Conservation (phyloP, 2,888 invertebrate species). For the Dasypogon diadema region DNA sequence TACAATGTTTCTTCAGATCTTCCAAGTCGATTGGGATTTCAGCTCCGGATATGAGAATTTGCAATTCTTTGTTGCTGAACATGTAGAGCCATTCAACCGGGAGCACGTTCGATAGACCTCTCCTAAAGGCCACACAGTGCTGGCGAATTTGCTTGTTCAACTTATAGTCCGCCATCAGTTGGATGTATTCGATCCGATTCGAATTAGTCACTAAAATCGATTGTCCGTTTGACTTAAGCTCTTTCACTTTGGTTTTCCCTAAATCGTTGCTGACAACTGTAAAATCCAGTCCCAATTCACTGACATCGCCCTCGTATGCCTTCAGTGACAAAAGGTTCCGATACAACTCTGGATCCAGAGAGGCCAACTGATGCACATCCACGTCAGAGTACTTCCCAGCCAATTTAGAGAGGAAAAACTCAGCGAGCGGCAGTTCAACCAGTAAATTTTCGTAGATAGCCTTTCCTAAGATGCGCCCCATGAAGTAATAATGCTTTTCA, state of each 20-base stretch:
- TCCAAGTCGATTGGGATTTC: slow-evolving; percentile 93
- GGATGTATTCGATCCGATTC: slow-evolving; percentile 97
- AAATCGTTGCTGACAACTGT: slow-evolving; percentile 90
- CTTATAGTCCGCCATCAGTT: slow-evolving; percentile 95
- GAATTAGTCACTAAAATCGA: slow-evolving; percentile 91
- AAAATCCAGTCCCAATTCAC: slow-evolving; percentile 92
- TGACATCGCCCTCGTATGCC: slow-evolving; percentile 86
- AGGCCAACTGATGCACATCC: slow-evolving; percentile 92
- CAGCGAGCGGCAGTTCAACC: slow-evolving; percentile 94
- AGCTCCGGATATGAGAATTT: slow-evolving; percentile 96
- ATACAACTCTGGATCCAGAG: slow-evolving; percentile 88
- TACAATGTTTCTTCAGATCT: slow-evolving; percentile 88
- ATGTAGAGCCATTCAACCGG: slow-evolving; percentile 93
- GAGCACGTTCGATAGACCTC: slow-evolving; percentile 91
- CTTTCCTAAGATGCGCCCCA: slow-evolving; percentile 94
- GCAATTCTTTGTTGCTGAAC: slow-evolving; percentile 94
- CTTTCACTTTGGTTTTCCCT: slow-evolving; percentile 89
- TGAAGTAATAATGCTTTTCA: slow-evolving; percentile 91
- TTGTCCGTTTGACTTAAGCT: slow-evolving; percentile 90
- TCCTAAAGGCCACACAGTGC: slow-evolving; percentile 89
- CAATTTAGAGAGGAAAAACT: slow-evolving; percentile 92
- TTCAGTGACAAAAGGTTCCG: slow-evolving; percentile 90
- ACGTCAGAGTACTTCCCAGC: slow-evolving; percentile 80
- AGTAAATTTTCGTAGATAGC: slow-evolving; percentile 95
- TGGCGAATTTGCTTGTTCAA: slow-evolving; percentile 89